Base-by-base conservation (phyloP, 2,113 vertebrate genomes). In the Choloepus hoffmanni region DNA sequence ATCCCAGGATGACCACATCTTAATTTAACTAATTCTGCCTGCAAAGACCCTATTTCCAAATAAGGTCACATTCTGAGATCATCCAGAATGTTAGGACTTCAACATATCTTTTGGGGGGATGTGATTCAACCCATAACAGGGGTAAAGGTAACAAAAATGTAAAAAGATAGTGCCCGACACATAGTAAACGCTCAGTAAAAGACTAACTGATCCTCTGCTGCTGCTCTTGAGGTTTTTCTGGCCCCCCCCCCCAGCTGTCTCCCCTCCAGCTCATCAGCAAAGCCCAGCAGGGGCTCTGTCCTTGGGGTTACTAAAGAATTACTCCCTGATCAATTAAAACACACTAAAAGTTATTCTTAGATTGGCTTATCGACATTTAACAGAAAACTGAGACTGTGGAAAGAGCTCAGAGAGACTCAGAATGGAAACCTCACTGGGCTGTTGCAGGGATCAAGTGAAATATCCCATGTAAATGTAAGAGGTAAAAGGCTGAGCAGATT, bases 401-500 rank as follows among this genome's bases (percentile, higher is more conserved):
- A 50, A 76, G 53, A 77, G 21, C 28, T 40, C 78, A 72, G 3
- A 65, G 23, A 30, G 43, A 30, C 62, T 40, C n/a, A 2, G 79
- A 83, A 5, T 50, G 73, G 21, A 24, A 18, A 7, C 21, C 9
- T 36, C 48, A 7, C 1, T 7, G 76, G 45, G 5, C 55, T 87
- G 1, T 63, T 55, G 36, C 16, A 23, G 58, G 62, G 48, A 30
- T 73, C 30, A 1, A 14, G 33, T 24, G 73, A 84, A 9, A 30
- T 0, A 2, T 0, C 0, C 0, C 70, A n/a, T 10, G 3, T 50
- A 13, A 48, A 45, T 1, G 3, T 28, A 18, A 70, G 48, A 65
- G 24, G 50, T 24, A 6, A 45, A 14, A 45, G 50, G 45, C 36
- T 11, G 48, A 33, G 53, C 40, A 77, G 48, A 26, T 19, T 19